Conservation (phyloP, 2,888 invertebrate genomes). For the Melikaiella ostensackeni region DNA sequence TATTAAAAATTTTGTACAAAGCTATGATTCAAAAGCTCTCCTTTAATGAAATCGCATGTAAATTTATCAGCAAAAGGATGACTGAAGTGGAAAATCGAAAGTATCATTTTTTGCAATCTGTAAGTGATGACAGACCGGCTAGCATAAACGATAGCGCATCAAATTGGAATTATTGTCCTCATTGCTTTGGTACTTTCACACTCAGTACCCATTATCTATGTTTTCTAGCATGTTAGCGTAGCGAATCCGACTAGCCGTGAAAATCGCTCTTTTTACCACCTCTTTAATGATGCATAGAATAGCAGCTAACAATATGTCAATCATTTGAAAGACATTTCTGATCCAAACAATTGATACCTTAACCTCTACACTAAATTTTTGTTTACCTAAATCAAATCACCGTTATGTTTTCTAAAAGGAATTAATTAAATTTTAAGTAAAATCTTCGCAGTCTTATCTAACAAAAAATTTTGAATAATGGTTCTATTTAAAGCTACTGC, state of each 20-base stretch:
- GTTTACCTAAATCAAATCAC: neutral
- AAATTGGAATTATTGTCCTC: conserved; percentile 63
- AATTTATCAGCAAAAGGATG: neutral
- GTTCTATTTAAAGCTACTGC: too few relatives aligned
- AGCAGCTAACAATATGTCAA: neutral
- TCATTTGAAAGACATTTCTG: neutral
- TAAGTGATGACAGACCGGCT: conserved; percentile 67
- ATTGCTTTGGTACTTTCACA: conserved; percentile 11
- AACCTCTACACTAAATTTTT: neutral
- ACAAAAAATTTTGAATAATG: neutral
- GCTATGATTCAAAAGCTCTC: too few relatives aligned
- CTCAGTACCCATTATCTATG: conserved; percentile 62
- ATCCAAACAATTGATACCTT: neutral
- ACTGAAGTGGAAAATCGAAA: conserved; percentile 51
- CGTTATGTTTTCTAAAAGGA: neutral
- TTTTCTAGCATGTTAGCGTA: conserved; percentile 53
- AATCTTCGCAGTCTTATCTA: neutral
- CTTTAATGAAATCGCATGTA: neutral
- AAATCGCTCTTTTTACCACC: neutral
- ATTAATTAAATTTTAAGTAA: neutral
- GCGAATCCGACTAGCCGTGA: conserved; percentile 13
- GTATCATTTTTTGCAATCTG: conserved; percentile 48
- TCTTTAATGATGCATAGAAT: conserved; percentile 11
- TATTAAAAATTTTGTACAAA: too few relatives aligned
- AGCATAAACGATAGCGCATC: conserved; percentile 58